Base-by-base conservation (phyloP, 1,140 invertebrate genomes). In the Drosophila parvula region DNA sequence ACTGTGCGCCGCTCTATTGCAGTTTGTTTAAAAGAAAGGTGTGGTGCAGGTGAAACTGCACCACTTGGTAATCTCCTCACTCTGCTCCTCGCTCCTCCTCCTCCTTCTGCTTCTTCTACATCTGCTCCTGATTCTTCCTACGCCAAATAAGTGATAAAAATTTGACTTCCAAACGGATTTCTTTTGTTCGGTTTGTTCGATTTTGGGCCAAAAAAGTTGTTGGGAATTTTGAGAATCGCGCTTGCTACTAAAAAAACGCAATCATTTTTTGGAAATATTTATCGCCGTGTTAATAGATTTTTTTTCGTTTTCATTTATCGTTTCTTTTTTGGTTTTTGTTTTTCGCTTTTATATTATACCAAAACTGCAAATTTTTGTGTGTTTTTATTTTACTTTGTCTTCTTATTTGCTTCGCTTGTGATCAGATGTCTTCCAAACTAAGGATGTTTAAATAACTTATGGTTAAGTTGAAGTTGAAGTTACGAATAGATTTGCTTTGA, bases 111-210 rank as follows among this genome's bases (percentile, higher is more conserved):
- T 30, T 50, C 27, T 27, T 30, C 53, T 69, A 30, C 65, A 44
- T 59, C 22, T 27, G 40, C 73, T 34, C 73, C 71, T 76, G 58
- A 70, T 90, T 58, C 76, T 77, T 62, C 44, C 68, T 78, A 56
- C 71, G 74, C 90, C 85, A 91, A 91, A 91, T 91, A 91, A 91
- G 90, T 91, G 90, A 91, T 91, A 91, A 91, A 91, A 91, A 90
- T 80, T 73, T 73, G 68, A 71, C 61, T 78, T 85, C 64, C 73
- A 73, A 80, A 90, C 77, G 70, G 74, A 73, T 16, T 28, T 50
- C 27, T 32, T 63, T 64, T 68, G 58, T 84, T 69, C 34, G 38
- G 59, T 47, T 16, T 57, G 22, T 63, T 69, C 28, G 32, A 40
- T 48, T 76, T 73, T 22, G 48, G 70, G 48, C 79, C 63, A 57